Evolutionary conservation across 2,888 invertebrate species (phyloP), one percentile per base, ranked within the genome.

Genomic region (Notodonta ziczac): DNA sequence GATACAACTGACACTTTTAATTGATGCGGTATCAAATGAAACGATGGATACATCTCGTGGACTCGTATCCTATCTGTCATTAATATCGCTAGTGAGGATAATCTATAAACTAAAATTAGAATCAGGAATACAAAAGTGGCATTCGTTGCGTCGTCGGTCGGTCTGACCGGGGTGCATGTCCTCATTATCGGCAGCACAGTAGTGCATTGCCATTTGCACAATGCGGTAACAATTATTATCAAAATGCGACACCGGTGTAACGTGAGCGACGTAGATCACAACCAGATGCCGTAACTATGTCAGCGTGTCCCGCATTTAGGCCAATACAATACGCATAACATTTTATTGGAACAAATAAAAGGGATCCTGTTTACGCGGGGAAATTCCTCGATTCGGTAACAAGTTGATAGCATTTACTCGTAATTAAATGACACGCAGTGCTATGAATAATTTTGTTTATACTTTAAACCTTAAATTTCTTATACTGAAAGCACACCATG

Each of bases 11-110:
- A 71, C 78, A 76, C 70, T 24, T 79, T 78, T 83, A 84, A 84
- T 84, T 85, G 83, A 85, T 85, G 81, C 77, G 77, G 80, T 77
- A 83, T 77, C 73, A 63, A 65, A 72, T 66, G 64, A 69, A 70
- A 78, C 74, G 69, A 63, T 61, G 68, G 73, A 67, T 70, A 69
- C 58, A 67, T 66, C 54, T 12, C 64, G 65, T 68, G 61, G 69
- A 62, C 58, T 69, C 67, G 66, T 61, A 73, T 73, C 70, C 72
- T 70, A 72, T 69, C 67, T 63, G 58, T 66, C 67, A 71, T 61
- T 65, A 7, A 7, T 50, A 52, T 57, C 57, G 12, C 16, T 52
- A 53, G 51, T 52, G 48, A 48, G 65, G 61, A 59, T 40, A 40
- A 55, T 55, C 40, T 8, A n/a, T n/a, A 14, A n/a, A 35, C 10